Evolutionary conservation across 2,888 invertebrate species (phyloP), one percentile per base, ranked within the genome.

Genomic region (Micropterix aruncella): DNA sequence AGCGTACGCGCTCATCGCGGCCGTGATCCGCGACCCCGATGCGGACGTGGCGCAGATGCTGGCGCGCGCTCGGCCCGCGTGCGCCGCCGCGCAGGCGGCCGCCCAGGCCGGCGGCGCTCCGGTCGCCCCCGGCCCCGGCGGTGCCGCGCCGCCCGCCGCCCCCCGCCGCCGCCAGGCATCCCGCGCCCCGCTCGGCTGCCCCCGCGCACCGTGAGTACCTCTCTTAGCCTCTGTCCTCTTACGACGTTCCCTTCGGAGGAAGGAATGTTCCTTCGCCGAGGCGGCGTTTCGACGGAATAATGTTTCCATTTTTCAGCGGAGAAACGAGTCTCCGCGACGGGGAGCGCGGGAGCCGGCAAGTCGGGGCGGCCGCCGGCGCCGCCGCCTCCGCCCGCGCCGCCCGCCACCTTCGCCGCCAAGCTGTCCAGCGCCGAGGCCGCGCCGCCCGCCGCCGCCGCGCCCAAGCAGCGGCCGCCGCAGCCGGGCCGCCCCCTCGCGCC

Each of bases 1-100:
- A 60, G 96, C 97, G 43, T 86, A 92, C 58, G 77, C 78, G 53
- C 75, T 97, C 56, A 96, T 99, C 53, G 80, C 87, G 38, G 82
- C 91, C 7, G 76, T 99, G 56, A 90, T 96, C 57, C 89, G 91
- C 62, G 96, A 97, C 70, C 92, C 94, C 3, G 96, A 97, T 54
- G 87, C 88, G 2, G 93, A 93, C 61, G 85, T 93, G 53, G 67
- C 81, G 52, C 82, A 83, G 59, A 80, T 92, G 70, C 62, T 92
- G 58, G 84, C 89, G 44, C 79, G 83, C 56, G 69, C 73, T 50
- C 59, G 58, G 58, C 66, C 74, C 40, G 64, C 74, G 36, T 65
- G 53, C n/a, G 49, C 55, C 16, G 60, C 59, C 48, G 56, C 66
- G 54, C 51, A 59, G 42, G 52, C 18, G 55, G 37, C 51, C 55